These are phyloP conservation scores for Hephaestus fuliginosus DNA, from an alignment of 2,797 vertebrate genomes.

Conservation along the genomic window DNA sequence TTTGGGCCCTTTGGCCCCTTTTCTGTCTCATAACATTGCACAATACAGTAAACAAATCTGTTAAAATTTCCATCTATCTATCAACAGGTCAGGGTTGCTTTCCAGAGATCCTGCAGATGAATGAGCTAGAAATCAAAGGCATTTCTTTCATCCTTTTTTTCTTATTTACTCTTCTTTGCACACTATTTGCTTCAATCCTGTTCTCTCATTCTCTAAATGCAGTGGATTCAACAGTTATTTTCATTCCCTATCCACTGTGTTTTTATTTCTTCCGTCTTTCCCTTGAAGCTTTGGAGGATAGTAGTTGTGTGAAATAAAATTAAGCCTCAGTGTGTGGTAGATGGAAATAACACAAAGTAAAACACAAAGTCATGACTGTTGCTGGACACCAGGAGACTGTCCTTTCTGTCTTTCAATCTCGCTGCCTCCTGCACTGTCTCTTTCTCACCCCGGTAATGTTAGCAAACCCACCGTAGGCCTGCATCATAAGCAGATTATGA, in stretches of 20 bases:
- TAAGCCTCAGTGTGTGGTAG: constrained; percentile 89
- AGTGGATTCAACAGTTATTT: constrained; percentile 26
- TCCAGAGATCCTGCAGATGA: constrained; percentile 47
- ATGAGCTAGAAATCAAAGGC: constrained; percentile 52
- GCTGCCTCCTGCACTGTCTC: constrained; percentile 18
- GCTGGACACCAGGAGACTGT: constrained; percentile 93
- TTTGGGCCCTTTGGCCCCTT: background rate
- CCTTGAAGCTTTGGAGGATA: constrained; percentile 24
- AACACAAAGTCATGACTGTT: constrained; percentile 86
- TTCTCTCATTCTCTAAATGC: constrained; percentile 25
- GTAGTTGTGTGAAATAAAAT: constrained; percentile 73
- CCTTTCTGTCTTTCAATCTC: constrained; percentile 47
- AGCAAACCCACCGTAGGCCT: constrained; percentile 91
- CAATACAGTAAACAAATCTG: background rate
- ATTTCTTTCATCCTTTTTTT: constrained; percentile 12
- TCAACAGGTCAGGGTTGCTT: constrained; percentile 12
- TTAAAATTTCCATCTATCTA: background rate
- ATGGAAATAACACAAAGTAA: constrained; percentile 89
- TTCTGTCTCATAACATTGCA: background rate
- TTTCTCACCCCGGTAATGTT: constrained; percentile 83
- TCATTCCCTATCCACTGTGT: constrained; percentile 8
- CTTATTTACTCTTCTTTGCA: constrained; percentile 31
- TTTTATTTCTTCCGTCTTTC: constrained; percentile 32
- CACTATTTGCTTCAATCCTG: constrained; percentile 18
- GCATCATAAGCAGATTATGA: constrained; percentile 95